Conservation (phyloP, 2,888 invertebrate genomes). For the Iphiclides podalirius region DNA sequence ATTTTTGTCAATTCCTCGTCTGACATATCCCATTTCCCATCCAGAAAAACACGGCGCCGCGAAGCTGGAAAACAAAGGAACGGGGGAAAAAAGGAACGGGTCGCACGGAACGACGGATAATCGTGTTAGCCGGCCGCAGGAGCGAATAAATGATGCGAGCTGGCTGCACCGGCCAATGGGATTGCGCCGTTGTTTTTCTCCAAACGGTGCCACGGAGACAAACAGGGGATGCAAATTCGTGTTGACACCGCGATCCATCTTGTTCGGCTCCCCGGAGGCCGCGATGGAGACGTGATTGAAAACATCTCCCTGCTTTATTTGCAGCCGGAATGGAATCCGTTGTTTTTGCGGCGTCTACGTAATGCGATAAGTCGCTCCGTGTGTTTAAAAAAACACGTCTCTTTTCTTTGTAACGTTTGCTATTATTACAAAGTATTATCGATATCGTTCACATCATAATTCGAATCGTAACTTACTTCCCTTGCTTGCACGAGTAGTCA, state of each 20-base stretch:
- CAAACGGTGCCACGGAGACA: constrained; percentile 76
- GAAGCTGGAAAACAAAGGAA: constrained; percentile 78
- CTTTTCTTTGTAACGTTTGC: no score
- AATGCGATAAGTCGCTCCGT: constrained; percentile 8
- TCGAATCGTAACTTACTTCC: no score
- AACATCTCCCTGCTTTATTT: constrained; percentile 48
- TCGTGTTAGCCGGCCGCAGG: constrained; percentile 75
- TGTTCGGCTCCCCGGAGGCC: constrained; percentile 75
- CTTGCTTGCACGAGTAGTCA: no score
- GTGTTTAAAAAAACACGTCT: no score
- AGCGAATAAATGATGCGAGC: constrained; percentile 72
- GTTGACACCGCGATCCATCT: constrained; percentile 79
- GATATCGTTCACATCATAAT: no score
- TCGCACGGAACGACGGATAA: no score
- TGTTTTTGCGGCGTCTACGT: constrained; percentile 17
- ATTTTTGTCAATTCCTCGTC: constrained; percentile 79
- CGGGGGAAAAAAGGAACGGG: constrained; percentile 72
- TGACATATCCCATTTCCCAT: constrained; percentile 78
- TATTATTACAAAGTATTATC: no score
- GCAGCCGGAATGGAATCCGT: constrained; percentile 44
- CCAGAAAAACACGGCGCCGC: constrained; percentile 77
- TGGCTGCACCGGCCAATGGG: constrained; percentile 73
- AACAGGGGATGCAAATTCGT: constrained; percentile 80
- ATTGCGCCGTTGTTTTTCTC: constrained; percentile 74
- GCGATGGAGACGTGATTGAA: constrained; percentile 73